Conservation (phyloP, 1,140 invertebrate species). For the Pseudomyrmex concolor region DNA sequence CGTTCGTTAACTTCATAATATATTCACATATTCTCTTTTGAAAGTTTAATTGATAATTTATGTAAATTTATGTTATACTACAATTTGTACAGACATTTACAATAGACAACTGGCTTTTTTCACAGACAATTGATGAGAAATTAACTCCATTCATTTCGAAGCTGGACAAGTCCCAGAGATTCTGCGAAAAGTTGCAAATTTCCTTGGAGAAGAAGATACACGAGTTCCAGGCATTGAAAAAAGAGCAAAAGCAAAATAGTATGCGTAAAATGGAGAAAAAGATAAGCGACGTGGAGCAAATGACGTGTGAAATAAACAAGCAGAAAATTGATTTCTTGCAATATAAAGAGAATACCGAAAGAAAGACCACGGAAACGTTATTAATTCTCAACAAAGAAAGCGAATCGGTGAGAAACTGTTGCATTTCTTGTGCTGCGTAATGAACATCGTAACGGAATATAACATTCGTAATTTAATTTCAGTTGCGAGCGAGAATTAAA, state of each 20-base stretch:
- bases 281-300: constrained; percentile 83
- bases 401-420: constrained; percentile 73
- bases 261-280: constrained; percentile 83
- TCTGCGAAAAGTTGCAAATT: constrained; percentile 78
- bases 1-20: background rate
- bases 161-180: constrained; percentile 75
- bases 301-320: constrained; percentile 84
- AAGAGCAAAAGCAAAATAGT: constrained; percentile 77
- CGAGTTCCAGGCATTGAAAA: constrained; percentile 77
- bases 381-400: constrained; percentile 80
- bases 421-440: background rate
- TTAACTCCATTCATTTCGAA: constrained; percentile 76
- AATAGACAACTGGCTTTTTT: constrained; percentile 32
- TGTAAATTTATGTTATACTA: too few species aligned
- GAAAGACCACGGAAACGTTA: constrained; percentile 77
- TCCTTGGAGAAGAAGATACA: constrained; percentile 76
- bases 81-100: background rate
- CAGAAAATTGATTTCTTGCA: constrained; percentile 84
- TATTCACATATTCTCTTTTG: constrained; percentile 1
- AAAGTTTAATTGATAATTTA: too few species aligned
- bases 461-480: constrained; percentile 50
- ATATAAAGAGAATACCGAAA: constrained; percentile 79
- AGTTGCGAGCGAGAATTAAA: constrained; percentile 78
- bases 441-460: background rate
- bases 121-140: constrained; percentile 78